Conservation (phyloP, 2,113 vertebrate genomes). For the Camelus bactrianus region DNA sequence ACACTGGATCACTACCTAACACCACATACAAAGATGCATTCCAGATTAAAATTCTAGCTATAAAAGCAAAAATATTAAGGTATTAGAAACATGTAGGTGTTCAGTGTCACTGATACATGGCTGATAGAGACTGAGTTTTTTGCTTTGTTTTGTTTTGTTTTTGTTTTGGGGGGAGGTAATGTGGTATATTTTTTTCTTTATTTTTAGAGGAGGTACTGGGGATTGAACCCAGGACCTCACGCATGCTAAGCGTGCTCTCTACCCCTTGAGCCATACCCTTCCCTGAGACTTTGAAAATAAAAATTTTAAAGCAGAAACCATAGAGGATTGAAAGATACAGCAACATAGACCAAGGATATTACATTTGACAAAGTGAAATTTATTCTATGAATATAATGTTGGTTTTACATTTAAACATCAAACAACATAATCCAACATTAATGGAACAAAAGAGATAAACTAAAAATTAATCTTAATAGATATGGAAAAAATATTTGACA, state of each 20-base stretch:
- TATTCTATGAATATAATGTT: constrained; percentile 40
- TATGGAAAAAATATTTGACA: constrained; percentile 30
- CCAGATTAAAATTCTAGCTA: constrained; percentile 33
- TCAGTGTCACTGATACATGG: background rate
- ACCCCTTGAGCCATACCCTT: too few relatives aligned
- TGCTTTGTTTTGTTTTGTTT: too few relatives aligned
- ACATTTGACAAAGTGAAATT: constrained; percentile 10
- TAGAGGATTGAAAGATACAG: constrained; percentile 5
- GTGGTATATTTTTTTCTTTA: too few relatives aligned
- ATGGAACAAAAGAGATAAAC: constrained; percentile 38
- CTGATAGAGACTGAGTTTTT: background rate
- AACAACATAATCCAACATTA: constrained; percentile 62
- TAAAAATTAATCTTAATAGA: constrained; percentile 8
- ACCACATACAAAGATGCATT: background rate
- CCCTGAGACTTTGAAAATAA: constrained; percentile 52
- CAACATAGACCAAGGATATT: constrained; percentile 52
- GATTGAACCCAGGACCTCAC: too few relatives aligned
- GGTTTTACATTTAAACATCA: constrained; percentile 58
- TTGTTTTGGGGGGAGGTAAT: too few relatives aligned
- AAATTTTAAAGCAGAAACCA: constrained; percentile 57
- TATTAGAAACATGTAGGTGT: constrained; percentile 24
- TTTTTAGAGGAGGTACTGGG: too few relatives aligned
- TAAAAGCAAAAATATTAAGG: constrained; percentile 19
- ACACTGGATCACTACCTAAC: background rate
- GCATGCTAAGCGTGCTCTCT: too few relatives aligned